Evolutionary conservation across 2,888 invertebrate genomes (phyloP).

Genomic region (Malthinus flaveolus): DNA sequence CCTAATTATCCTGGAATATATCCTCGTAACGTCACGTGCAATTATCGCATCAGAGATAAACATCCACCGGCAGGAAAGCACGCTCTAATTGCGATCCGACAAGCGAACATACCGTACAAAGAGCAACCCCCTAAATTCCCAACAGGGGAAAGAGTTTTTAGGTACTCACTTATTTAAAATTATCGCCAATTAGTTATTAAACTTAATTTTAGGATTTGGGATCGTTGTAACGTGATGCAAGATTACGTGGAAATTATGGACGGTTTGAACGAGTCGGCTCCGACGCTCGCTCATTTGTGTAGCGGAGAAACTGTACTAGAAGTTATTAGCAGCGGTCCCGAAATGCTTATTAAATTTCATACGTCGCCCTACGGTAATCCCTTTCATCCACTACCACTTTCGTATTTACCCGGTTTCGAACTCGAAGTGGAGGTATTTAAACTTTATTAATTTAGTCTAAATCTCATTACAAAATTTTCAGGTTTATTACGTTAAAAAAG

Average conservation of each 20-base stretch:
- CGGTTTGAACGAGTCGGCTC: slow-evolving; percentile 70
- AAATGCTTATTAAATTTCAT: slow-evolving; percentile 78
- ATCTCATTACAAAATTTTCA: slow-evolving; percentile 40
- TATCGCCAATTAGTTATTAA: not conserved
- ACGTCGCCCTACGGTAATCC: slow-evolving; percentile 82
- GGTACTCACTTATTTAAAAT: slow-evolving; percentile 54
- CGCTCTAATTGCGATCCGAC: slow-evolving; percentile 74
- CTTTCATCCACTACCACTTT: slow-evolving; percentile 76
- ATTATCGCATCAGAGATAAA: slow-evolving; percentile 51
- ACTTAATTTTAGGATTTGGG: slow-evolving; percentile 67
- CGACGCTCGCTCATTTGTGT: slow-evolving; percentile 76
- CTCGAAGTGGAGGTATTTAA: slow-evolving; percentile 73
- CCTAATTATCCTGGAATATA: slow-evolving; percentile 92
- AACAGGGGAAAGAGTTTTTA: slow-evolving; percentile 72
- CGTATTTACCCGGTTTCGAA: slow-evolving; percentile 80
- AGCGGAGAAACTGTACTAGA: slow-evolving; percentile 82
- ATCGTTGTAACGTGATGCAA: slow-evolving; percentile 80
- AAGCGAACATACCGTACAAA: slow-evolving; percentile 78
- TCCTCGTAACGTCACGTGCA: slow-evolving; percentile 77
- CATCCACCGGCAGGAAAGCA: slow-evolving; percentile 70
- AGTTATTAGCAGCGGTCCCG: slow-evolving; percentile 75
- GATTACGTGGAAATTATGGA: slow-evolving; percentile 83
- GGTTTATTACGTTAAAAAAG: slow-evolving; percentile 75
- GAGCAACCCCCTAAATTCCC: slow-evolving; percentile 68
- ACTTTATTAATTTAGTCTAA: not conserved